Percentiles rank a stretch among this genome's conserved stretches.
These are phyloP conservation scores for Neodiprion fabricii DNA, from an alignment of 1,140 invertebrate species.

Conservation along the genomic window DNA sequence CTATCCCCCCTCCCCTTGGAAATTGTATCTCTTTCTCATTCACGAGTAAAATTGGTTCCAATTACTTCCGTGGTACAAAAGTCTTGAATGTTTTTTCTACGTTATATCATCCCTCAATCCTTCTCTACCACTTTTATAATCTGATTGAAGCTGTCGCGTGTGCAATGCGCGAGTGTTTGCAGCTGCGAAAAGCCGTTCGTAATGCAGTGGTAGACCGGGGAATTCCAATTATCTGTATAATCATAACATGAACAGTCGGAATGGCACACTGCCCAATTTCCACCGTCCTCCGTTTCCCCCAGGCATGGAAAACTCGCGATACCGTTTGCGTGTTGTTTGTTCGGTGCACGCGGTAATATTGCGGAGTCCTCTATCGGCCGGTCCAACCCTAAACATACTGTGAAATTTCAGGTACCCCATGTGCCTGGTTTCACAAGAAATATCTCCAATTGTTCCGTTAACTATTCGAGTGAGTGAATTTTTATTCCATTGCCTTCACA, in stretches of 20 bases:
- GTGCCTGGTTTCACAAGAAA: too few relatives aligned
- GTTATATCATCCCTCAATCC: neutral
- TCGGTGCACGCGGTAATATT: too few relatives aligned
- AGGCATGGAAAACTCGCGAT: too few relatives aligned
- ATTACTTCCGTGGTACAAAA: neutral
- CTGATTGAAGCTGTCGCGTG: neutral
- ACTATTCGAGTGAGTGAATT: too few relatives aligned
- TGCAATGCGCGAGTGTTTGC: too few relatives aligned
- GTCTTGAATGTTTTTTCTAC: neutral
- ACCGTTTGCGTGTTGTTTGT: too few relatives aligned
- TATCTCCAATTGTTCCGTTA: too few relatives aligned
- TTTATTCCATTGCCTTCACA: too few relatives aligned
- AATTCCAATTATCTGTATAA: slow-evolving; percentile 7
- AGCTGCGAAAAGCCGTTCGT: neutral
- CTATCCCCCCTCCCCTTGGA: slow-evolving; percentile 1
- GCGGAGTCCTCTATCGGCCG: too few relatives aligned
- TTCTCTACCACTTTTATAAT: neutral
- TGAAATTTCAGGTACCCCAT: too few relatives aligned
- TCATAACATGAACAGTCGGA: neutral
- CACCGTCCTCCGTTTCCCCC: neutral
- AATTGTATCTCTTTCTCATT: slow-evolving; percentile 10
- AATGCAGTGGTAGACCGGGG: neutral
- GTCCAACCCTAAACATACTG: too few relatives aligned
- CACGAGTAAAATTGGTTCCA: neutral
- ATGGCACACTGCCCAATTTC: neutral